phyloP scores from a whole-genome alignment of 2,797 vertebrate genomes.

The Atherinosoma microstoma region DNA sequence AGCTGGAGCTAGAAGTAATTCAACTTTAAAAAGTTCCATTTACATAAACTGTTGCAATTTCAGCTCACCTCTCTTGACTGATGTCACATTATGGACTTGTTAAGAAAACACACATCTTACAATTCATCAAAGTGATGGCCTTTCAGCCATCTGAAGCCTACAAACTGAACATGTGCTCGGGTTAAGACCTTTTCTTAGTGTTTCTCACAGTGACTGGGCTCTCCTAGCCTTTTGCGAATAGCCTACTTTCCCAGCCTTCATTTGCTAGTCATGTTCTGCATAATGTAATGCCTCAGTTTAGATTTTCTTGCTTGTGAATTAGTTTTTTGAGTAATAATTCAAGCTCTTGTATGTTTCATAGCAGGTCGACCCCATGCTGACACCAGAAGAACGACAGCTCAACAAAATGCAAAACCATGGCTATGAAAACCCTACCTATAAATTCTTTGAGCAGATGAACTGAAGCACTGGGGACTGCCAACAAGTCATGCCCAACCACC shows the following conservation, averaged over 20 bases:
- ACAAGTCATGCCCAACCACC: constrained; percentile 71
- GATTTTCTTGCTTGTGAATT: background rate
- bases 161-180: background rate
- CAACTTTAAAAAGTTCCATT: no score
- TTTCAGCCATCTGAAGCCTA: background rate
- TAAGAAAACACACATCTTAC: no score
- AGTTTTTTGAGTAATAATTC: constrained; percentile 37
- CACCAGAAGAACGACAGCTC: constrained; percentile 94
- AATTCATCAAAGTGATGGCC: background rate
- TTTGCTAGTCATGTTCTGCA: background rate
- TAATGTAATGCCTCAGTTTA: background rate
- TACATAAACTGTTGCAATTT: no score
- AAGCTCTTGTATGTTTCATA: constrained; percentile 61
- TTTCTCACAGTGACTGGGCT: background rate
- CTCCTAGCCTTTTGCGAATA: background rate
- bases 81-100: no score
- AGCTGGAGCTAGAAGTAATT: no score
- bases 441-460: constrained; percentile 99
- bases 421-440: constrained; percentile 99
- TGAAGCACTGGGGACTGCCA: constrained; percentile 73
- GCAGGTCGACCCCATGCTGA: constrained; percentile 97
- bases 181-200: background rate
- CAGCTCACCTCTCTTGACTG: no score
- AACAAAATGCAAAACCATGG: constrained; percentile 96
- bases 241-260: background rate